phyloP scores from a whole-genome alignment of 2,113 vertebrate genomes.

The Ibidorhyncha struthersii region DNA sequence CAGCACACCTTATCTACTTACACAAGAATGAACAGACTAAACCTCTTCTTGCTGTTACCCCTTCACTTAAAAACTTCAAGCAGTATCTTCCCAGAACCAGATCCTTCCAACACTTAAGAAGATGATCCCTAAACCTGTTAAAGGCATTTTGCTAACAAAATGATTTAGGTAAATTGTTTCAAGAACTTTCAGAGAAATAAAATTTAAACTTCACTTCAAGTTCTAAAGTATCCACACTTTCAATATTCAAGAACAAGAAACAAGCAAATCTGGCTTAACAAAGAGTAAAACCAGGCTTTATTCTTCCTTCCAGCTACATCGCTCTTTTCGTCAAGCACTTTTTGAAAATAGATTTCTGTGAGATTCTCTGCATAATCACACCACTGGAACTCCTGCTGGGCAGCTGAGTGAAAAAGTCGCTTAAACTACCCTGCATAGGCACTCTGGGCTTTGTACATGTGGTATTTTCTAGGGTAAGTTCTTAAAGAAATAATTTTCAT shows the following conservation, averaged over 20 bases:
- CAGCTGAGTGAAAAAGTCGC: neutral
- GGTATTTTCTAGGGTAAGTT: neutral
- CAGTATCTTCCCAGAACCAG: neutral
- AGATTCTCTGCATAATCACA: neutral
- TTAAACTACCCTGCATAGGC: neutral
- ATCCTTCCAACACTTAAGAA: neutral
- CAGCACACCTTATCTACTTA: neutral
- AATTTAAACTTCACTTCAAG: neutral
- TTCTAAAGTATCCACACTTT: neutral
- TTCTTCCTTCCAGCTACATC: neutral
- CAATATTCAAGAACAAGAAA: neutral
- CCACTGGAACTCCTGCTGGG: neutral
- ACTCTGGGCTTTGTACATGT: neutral
- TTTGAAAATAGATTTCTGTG: neutral
- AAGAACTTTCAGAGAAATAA: neutral
- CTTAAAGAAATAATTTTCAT: neutral
- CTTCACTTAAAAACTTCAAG: neutral
- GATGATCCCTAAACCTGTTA: neutral
- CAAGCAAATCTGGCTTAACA: neutral
- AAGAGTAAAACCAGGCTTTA: neutral
- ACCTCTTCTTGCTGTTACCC: neutral
- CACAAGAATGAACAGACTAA: neutral
- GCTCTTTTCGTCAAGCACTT: neutral
- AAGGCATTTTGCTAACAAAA: neutral
- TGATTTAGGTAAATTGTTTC: neutral